Evolutionary conservation across 2,797 vertebrate genomes (phyloP).

Genomic region (Neopelma chrysocephalum): DNA sequence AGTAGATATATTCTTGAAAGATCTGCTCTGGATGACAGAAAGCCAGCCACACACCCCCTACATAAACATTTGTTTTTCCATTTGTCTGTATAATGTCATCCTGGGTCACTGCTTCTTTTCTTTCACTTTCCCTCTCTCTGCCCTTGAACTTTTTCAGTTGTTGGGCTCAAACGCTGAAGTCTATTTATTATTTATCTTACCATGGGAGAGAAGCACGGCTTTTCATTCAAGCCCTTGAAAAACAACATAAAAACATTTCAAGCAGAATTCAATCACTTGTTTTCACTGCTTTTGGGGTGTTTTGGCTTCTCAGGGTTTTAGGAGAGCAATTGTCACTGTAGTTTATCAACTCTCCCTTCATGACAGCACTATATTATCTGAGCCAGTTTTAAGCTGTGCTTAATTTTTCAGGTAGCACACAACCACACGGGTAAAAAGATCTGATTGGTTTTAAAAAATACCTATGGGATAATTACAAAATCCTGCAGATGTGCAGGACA

Average conservation of each 20-base stretch:
- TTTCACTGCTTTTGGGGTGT: not conserved
- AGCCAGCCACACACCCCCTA: not conserved
- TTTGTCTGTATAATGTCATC: not conserved
- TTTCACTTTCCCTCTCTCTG: not conserved
- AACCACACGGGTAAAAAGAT: not conserved
- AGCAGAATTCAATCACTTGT: not conserved
- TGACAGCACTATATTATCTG: not conserved
- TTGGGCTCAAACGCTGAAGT: not conserved
- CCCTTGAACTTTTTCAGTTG: not conserved
- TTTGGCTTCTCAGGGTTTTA: not conserved
- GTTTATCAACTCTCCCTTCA: not conserved
- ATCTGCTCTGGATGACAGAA: not conserved
- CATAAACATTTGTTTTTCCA: not conserved
- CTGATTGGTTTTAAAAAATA: not conserved
- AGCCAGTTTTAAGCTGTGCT: not conserved
- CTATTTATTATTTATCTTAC: constrained; percentile 27
- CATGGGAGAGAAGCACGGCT: not conserved
- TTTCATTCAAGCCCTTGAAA: not conserved
- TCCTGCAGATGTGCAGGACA: not conserved
- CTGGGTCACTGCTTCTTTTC: not conserved
- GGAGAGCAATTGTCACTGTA: not conserved
- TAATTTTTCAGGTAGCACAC: not conserved
- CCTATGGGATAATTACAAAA: not conserved
- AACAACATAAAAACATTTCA: not conserved
- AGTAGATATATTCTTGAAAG: not conserved